Percentiles rank a stretch among this genome's conserved stretches.
phyloP scores from a whole-genome alignment of 2,888 invertebrate species.

The Mamestra brassicae region DNA sequence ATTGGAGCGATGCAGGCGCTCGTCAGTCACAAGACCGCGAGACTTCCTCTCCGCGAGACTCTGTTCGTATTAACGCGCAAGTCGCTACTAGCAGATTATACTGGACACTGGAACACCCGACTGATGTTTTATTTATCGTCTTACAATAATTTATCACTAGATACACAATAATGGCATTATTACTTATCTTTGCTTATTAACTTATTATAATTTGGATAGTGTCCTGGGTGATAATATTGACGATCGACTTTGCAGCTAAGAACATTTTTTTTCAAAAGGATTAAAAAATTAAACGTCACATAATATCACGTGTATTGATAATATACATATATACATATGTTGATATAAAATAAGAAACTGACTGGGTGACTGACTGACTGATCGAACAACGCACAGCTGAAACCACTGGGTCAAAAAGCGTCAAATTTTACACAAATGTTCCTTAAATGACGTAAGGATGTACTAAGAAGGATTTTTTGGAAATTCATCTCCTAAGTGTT shows the following conservation, averaged over 20 bases:
- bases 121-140: conserved; percentile 46
- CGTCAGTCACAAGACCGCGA: conserved; percentile 41
- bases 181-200: conserved; percentile 57
- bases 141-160: conserved; percentile 51
- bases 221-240: conserved; percentile 39
- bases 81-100: conserved; percentile 36
- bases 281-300: conserved; percentile 7
- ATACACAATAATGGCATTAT: conserved; percentile 59
- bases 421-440: no score
- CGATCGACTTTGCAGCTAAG: conserved; percentile 20
- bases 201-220: conserved; percentile 45
- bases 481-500: no score
- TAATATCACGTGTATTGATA: conserved; percentile 16
- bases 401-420: no score
- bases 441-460: no score
- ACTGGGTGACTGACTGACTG: no score
- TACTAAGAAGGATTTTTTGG: no score
- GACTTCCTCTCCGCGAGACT: conserved; percentile 42
- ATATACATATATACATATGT: background rate
- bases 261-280: conserved; percentile 12
- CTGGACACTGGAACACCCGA: conserved; percentile 29
- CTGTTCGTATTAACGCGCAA: conserved; percentile 28
- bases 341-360: no score
- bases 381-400: no score
- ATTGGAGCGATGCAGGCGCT: conserved; percentile 70